Base-by-base conservation (phyloP, 2,113 vertebrate genomes). In the Perca fluviatilis region DNA sequence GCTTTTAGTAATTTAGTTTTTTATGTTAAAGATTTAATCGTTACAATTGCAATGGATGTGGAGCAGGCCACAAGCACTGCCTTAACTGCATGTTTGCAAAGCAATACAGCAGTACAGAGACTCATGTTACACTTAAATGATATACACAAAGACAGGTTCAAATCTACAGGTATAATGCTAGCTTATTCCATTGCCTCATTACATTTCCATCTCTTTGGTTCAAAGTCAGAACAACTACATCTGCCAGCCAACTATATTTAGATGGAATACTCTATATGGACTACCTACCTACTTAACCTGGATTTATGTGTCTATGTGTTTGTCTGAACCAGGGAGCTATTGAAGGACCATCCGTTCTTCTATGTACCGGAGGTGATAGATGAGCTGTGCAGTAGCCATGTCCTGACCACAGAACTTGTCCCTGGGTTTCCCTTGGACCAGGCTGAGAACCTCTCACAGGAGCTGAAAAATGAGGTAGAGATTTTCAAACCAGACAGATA, bases 291-390 rank as follows among this genome's bases (percentile, higher is more conserved):
- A 15, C 54, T 53, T 21, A 30, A 66, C 0, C 25, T 54, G 25
- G 74, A 12, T 62, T 60, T 19, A 19, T 51, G 19, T 66, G n/a
- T 66, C 5, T 21, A 2, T 68, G 16, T 53, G 2, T 47, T 5
- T 67, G 16, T 86, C 25, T 81, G 30, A 27, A 6, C 3, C 87
- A 99, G 98, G 91, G 97, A 97, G 83, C 95, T 99, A 23, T 88
- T 99, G 92, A 97, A 98, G 88, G 97, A 97, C 58, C 95, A 99
- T 67, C 97, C 97, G 0, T 99, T 99, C 93, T 99, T 99, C 92
- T 97, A 97, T 0, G 97, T 99, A 7, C 98, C 98, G 0, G 96
- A 95, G 50, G 96, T 99, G 1, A 95, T 99, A 6, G 97, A 98
- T 0, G 97, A 99, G 82, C 95, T 99, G 61, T 97, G 97, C 91